Evolutionary conservation across 2,113 vertebrate species (phyloP).

Genomic region (Pontoporia blainvillei): DNA sequence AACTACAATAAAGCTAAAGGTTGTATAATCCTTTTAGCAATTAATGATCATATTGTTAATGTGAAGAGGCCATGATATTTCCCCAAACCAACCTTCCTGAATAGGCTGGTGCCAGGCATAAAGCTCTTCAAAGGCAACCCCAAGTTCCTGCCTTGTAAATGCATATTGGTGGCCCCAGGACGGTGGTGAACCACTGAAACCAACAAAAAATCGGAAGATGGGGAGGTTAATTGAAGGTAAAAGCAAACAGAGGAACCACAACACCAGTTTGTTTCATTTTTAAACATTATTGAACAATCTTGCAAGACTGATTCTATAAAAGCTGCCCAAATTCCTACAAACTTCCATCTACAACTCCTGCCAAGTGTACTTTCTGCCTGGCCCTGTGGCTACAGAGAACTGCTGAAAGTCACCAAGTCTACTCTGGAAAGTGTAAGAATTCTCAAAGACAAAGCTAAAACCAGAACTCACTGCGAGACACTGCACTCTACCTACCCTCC

Average conservation of each 20-base stretch:
- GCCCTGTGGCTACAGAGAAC: not conserved
- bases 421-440: not conserved
- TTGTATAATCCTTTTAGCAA: not conserved
- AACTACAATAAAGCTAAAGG: not conserved
- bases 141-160: conserved; percentile 51
- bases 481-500: not conserved
- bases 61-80: not conserved
- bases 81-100: not conserved
- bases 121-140: not conserved
- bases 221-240: conserved; percentile 57
- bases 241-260: conserved; percentile 61
- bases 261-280: conserved; percentile 57
- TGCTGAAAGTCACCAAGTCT: conserved; percentile 21
- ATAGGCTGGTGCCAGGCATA: not conserved
- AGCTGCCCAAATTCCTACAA: conserved; percentile 21
- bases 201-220: conserved; percentile 31
- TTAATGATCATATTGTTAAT: not conserved
- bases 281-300: conserved; percentile 55
- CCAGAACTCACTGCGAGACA: not conserved
- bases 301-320: conserved; percentile 2
- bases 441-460: not conserved
- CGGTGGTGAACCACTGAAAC: conserved; percentile 57
- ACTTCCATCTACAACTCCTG: not conserved
- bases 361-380: not conserved
- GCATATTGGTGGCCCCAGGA: not conserved